Evolutionary conservation across 2,797 vertebrate species (phyloP), one percentile per base, ranked within the genome.

Genomic region (Pseudopleuronectes americanus): DNA sequence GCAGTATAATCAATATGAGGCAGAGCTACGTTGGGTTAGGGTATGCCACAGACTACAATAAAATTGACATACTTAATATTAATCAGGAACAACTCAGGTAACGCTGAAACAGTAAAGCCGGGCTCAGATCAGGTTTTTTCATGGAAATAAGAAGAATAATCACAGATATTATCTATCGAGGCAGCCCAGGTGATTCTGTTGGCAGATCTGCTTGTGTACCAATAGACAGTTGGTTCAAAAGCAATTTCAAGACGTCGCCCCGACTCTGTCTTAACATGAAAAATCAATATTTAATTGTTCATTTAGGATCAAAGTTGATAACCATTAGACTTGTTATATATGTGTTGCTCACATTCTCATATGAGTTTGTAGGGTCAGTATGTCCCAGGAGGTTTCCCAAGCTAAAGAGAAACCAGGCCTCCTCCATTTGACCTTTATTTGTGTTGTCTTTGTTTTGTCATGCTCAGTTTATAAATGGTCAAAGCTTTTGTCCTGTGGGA

Each of bases 381-480:
- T 43, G 55, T 57, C 33, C 26, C 31, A 38, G 7, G 31, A 19
- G 24, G 12, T 57, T 68, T 62, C 74, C 57, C 48, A 64, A 4
- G 6, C 23, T 7, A 26, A 26, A 8, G n/a, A 55, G 43, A 64
- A 26, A 52, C 33, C 64, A 60, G 14, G 48, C 16, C 8, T 8
- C 7, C 24, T 41, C 31, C 28, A 43, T 69, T 45, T 38, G 16
- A 10, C 26, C 19, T 49, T 41, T 58, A 17, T 36, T 22, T 22
- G 0, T 1, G 22, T 47, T 21, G 5, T 64, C 36, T 73, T 68
- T 51, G 9, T 79, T 14, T 17, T 73, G 67, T 24, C 53, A 23
- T 19, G 51, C 28, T 38, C 7, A 54, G 13, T 71, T 78, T 72
- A 64, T 71, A 52, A 77, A 79, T 70, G 56, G 24, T 16, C 31